Base-by-base conservation (phyloP, 2,888 invertebrate species). In the Dicranocentrus wangi region DNA sequence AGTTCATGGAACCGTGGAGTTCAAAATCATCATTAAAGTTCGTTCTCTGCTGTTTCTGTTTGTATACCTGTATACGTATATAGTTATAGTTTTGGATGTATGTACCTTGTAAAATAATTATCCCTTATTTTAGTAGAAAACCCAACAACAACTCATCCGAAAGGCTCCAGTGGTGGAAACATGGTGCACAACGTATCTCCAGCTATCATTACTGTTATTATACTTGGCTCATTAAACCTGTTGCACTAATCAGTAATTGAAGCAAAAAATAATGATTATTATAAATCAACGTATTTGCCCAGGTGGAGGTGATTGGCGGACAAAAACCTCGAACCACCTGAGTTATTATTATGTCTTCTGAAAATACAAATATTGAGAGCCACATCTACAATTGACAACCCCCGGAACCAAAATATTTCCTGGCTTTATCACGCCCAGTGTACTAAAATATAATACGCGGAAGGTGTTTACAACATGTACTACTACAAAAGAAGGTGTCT, bases 201-300 rank as follows among this genome's bases (percentile, higher is more conserved):
- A 79, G 65, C 68, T 32, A 69, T 69, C 77, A 76, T 68, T 66
- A 78, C 55, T 65, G 73, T 65, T 65, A 73, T 78, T 78, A 78
- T 61, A 63, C 69, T 61, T 66, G 72, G 55, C 79, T 79, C 79
- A 79, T 79, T 79, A 71, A 79, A 79, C 79, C 65, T 66, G 51
- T 23, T 78, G 71, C 65, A 72, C 58, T 79, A 78, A 78, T 78
- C 78, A 73, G 73, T 65, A 73, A 65, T 72, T 58, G 25, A 61
- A 72, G 23, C 15, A 70, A 42, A 72, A 70, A 58, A 32, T 63
- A n/a, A 63, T 42, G 42, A 42, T 32, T 39, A 61, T 39, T 21
- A 63, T 63, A 63, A 39, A 63, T 63, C 39, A 47, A n/a, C 15
- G 47, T 47, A 25, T 55, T 25, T 25, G 1, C 23, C 19, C 19